phyloP scores from a whole-genome alignment of 2,888 invertebrate genomes.

The Dyspetes luteomarginatus region DNA sequence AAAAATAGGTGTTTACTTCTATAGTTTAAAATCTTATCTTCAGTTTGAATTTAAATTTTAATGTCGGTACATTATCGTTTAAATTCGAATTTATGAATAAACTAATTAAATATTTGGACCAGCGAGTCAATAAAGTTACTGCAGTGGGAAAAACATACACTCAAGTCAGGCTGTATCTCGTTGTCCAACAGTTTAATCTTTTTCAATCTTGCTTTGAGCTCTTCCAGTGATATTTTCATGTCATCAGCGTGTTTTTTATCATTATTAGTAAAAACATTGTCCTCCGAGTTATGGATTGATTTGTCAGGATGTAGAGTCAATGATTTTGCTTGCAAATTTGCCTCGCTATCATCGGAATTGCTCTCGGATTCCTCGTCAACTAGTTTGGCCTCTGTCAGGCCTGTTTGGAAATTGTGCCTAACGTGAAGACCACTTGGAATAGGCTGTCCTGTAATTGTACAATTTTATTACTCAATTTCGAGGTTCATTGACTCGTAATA shows the following conservation, averaged over 20 bases:
- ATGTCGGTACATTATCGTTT: too few species aligned
- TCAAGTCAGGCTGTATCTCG: constrained; percentile 66
- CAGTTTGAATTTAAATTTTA: too few species aligned
- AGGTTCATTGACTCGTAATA: not conserved
- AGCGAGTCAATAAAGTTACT: not conserved
- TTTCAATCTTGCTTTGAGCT: constrained; percentile 78
- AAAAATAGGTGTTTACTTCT: too few species aligned
- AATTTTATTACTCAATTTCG: constrained; percentile 70
- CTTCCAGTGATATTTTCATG: constrained; percentile 74
- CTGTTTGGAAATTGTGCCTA: constrained; percentile 90
- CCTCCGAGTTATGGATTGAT: constrained; percentile 58
- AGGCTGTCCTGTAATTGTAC: constrained; percentile 86
- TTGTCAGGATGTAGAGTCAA: constrained; percentile 76
- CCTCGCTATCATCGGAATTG: constrained; percentile 64
- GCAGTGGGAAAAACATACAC: constrained; percentile 61
- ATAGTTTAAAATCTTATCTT: too few species aligned
- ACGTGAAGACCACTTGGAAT: constrained; percentile 91
- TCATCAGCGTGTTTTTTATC: constrained; percentile 77
- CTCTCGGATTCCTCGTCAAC: constrained; percentile 82
- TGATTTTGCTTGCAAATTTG: constrained; percentile 70
- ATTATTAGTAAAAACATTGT: constrained; percentile 79
- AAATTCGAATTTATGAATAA: too few species aligned
- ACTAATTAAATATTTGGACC: too few species aligned
- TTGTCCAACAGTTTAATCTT: constrained; percentile 76
- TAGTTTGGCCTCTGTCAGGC: constrained; percentile 90